Percentiles rank a stretch among this genome's conserved stretches.
These are phyloP conservation scores for Pachycephus smyrnensis DNA, from an alignment of 2,888 invertebrate genomes.

Conservation along the genomic window DNA sequence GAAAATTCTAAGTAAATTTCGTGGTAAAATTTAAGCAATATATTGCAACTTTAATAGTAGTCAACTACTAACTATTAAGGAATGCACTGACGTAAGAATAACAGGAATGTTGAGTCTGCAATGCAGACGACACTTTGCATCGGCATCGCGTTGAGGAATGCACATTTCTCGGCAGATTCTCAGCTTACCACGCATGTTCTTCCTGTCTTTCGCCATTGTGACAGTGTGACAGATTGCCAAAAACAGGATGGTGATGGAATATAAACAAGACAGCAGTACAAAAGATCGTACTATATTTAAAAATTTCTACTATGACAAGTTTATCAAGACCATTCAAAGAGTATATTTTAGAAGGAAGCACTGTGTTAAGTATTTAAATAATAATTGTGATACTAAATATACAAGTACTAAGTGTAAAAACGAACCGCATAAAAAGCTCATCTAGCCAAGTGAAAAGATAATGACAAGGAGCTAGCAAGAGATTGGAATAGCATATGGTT, in stretches of 20 bases:
- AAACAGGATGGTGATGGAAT: not conserved
- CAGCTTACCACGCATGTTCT: not conserved
- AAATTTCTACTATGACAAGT: not conserved
- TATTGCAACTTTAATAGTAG: not conserved
- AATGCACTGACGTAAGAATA: not conserved
- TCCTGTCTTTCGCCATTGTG: not conserved
- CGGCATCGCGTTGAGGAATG: constrained; percentile 48
- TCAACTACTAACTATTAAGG: not conserved
- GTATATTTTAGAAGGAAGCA: not conserved
- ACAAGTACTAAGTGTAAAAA: not conserved
- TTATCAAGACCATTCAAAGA: not conserved
- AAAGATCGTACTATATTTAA: no score
- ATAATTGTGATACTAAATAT: not conserved
- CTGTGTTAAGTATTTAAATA: not conserved
- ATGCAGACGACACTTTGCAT: constrained; percentile 28
- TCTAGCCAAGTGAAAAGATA: not conserved
- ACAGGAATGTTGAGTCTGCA: constrained; percentile 22
- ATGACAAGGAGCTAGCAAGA: not conserved
- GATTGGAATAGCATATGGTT: not conserved
- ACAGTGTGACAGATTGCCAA: not conserved
- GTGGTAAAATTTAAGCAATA: not conserved
- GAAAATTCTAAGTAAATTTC: not conserved
- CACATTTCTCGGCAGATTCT: constrained; percentile 42
- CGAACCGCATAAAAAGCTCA: not conserved
- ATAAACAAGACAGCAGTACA: not conserved